Evolutionary conservation across 2,797 vertebrate genomes (phyloP).

Genomic region (Spinus olivaceus): DNA sequence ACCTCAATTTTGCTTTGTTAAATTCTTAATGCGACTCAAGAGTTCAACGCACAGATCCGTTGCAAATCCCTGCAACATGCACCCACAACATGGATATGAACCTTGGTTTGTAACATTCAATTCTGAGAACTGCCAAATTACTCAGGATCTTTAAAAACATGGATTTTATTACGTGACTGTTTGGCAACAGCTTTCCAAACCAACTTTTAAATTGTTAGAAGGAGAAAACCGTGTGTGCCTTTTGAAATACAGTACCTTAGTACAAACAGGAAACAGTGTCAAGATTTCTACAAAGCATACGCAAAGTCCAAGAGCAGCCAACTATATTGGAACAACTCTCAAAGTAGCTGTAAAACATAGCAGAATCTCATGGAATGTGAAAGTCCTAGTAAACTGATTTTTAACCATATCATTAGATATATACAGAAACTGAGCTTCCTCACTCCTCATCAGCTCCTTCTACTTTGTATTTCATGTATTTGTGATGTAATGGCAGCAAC

Average conservation of each 20-base stretch:
- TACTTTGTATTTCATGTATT: neutral
- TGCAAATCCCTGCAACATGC: neutral
- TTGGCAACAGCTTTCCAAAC: constrained; percentile 20
- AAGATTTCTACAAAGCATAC: constrained; percentile 4
- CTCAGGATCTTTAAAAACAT: neutral
- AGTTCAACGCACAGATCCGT: neutral
- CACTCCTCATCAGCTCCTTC: neutral
- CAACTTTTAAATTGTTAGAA: neutral
- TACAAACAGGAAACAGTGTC: neutral
- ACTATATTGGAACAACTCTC: neutral
- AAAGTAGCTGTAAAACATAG: neutral
- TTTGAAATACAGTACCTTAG: neutral
- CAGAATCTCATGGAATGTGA: constrained; percentile 4
- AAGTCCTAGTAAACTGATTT: neutral
- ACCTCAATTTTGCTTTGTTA: neutral
- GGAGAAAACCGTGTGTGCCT: neutral
- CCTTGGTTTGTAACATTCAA: neutral
- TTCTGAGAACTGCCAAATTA: neutral
- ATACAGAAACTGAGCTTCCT: constrained; percentile 19
- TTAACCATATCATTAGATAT: neutral
- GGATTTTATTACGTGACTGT: neutral
- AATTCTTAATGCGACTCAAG: neutral
- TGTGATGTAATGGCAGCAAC: neutral
- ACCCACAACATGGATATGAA: neutral
- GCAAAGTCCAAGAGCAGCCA: neutral